Percentiles rank a stretch among this genome's conserved stretches.
phyloP scores from a whole-genome alignment of 2,888 invertebrate genomes.

The Cerceris ruficornis region DNA sequence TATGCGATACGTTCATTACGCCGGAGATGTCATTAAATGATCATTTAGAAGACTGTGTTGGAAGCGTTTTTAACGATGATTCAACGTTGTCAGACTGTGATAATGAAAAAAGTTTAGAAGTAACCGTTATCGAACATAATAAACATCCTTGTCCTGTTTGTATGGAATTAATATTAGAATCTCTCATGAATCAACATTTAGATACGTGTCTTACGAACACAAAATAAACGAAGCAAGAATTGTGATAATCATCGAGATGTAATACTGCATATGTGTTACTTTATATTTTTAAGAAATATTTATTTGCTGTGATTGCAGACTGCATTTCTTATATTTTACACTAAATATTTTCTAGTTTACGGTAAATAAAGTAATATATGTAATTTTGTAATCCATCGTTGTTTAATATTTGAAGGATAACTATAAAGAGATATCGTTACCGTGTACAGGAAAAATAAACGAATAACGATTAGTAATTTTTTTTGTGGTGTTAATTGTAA shows the following conservation, averaged over 20 bases:
- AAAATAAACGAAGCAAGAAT: not conserved
- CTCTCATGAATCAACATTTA: slow-evolving; percentile 85
- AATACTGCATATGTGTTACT: too few relatives aligned
- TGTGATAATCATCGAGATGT: not conserved
- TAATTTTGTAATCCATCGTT: not conserved
- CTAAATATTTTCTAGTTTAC: not conserved
- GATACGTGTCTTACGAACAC: slow-evolving; percentile 80
- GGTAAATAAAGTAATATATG: not conserved
- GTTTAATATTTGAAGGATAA: not conserved
- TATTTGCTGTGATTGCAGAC: too few relatives aligned
- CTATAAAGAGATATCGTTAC: too few relatives aligned
- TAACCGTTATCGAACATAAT: slow-evolving; percentile 68
- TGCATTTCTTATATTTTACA: too few relatives aligned
- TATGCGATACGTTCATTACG: slow-evolving; percentile 69
- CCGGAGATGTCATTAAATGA: slow-evolving; percentile 78
- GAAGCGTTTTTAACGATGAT: slow-evolving; percentile 78
- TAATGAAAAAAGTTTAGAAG: slow-evolving; percentile 73
- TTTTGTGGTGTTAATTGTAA: too few relatives aligned
- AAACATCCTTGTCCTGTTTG: slow-evolving; percentile 86
- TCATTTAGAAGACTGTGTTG: slow-evolving; percentile 81
- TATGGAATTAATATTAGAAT: slow-evolving; percentile 82
- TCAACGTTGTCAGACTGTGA: slow-evolving; percentile 33
- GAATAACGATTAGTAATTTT: too few relatives aligned
- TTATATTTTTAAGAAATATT: too few relatives aligned
- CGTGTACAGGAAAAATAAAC: too few relatives aligned